Evolutionary conservation across 1,140 invertebrate genomes (phyloP), one percentile per base, ranked within the genome.

Genomic region (Drosophila equinoxialis): DNA sequence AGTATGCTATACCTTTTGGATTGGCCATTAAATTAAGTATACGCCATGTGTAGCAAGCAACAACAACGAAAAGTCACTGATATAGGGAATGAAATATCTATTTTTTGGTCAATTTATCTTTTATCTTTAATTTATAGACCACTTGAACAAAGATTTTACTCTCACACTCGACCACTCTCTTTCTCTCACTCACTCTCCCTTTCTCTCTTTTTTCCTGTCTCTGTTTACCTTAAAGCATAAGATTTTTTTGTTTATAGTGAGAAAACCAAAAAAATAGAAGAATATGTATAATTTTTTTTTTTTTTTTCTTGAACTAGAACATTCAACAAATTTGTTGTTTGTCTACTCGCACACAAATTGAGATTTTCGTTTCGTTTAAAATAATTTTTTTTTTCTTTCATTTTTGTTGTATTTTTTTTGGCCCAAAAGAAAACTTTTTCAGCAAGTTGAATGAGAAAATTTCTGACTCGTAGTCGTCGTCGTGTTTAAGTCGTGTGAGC

Each of bases 401-500:
- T 30, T 30, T 30, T 30, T 30, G 30, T 30, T 30, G 30, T 30
- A 30, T 57, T 54, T 67, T 74, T 68, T 70, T 76, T 35, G 35
- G 42, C 23, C 45, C 42, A 10, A 66, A 75, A 67, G 71, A 81
- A 86, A 85, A 77, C 30, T 81, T 68, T 81, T 68, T 65, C 76
- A 86, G 84, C 83, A 79, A 87, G 84, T 86, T 87, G 82, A 42
- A 17, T 61, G 74, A 70, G 76, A 75, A 75, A 69, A 54, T 77
- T 77, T 65, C 72, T 82, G 71, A 84, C 81, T 74, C 84, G 85
- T 89, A 89, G 84, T 89, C 84, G 84, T 89, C 81, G 85, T 90
- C 85, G 84, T 89, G 84, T 89, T 90, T 79, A 89, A 89, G 84
- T 89, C 84, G 84, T 89, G 84, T 74, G 85, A 79, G 84, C 85